Evolutionary conservation across 1,140 invertebrate species (phyloP), one percentile per base, ranked within the genome.

Genomic region (Achatina immaculata): DNA sequence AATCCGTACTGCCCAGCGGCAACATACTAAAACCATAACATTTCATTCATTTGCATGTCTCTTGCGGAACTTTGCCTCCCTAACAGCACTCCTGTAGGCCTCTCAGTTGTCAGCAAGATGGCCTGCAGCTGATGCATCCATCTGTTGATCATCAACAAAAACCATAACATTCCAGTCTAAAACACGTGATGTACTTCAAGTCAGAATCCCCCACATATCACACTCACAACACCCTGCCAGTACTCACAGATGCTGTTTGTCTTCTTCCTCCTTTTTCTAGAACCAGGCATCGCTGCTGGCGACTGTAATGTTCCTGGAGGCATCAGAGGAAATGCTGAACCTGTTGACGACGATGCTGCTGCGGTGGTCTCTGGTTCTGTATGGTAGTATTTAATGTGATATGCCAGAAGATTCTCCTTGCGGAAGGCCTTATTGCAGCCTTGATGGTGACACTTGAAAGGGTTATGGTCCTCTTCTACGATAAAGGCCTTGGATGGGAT

Each of bases 401-500:
- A 91, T 16, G 83, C 94, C 1, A 97, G 91, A 40, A 97, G 93
- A 85, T 95, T 96, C 86, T 97, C 96, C 88, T 97, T 97, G 31
- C 97, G 93, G 89, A 97, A 98, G 81, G 94, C 95, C 91, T 98
- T 98, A 21, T 93, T 94, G 88, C 96, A 98, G 7, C 94, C 94
- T 77, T 95, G 94, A 76, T 95, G 95, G 0, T 95, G 95, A 90
- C 96, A 98, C 82, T 92, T 91, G 84, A 88, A 92, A 48, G 90
- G 87, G 83, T 92, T 92, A 85, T 91, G 91, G 83, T 92, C 92
- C 42, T 88, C 85, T 74, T 90, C 87, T 42, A 91, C 87, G 6
- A 88, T 78, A 81, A 92, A 91, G 16, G 88, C 91, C 83, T 92
- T 92, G 1, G 86, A 83, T 19, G 90, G 85, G 19, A 87, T 78